A percentile compares a stretch with the other conserved stretches of the same genome.
Conservation (phyloP, 35 echinoderm and acorn worm genomes). For the Stichopus chloronotus region DNA sequence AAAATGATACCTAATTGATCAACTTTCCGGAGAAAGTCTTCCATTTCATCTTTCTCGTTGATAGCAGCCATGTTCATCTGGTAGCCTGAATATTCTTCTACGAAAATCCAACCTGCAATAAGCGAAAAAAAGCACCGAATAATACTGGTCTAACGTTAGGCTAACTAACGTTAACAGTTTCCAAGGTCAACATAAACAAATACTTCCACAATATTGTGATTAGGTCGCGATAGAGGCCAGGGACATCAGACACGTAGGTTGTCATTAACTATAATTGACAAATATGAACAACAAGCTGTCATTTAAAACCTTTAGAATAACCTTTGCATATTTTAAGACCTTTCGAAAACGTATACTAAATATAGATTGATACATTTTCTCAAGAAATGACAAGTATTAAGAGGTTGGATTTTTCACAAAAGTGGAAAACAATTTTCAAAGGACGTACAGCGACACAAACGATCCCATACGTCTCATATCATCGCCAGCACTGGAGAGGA, state of each 20-base stretch:
- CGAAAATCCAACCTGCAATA: no score
- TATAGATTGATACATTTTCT: no score
- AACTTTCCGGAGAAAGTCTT: background rate
- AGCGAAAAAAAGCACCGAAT: background rate
- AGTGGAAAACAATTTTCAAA: background rate
- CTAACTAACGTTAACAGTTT: background rate
- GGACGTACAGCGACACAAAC: background rate
- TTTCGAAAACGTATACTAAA: no score
- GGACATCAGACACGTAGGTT: no score
- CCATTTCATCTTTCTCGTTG: background rate
- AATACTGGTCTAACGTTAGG: background rate
- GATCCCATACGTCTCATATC: background rate
- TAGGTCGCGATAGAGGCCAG: no score
- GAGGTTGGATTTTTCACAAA: background rate
- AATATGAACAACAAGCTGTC: no score
- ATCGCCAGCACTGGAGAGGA: background rate
- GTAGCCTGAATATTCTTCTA: background rate
- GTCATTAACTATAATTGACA: no score
- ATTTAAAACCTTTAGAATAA: no score
- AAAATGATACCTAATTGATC: background rate
- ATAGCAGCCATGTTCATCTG: background rate
- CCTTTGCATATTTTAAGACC: no score
- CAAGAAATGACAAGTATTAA: no score
- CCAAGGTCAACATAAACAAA: background rate
- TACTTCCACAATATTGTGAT: background rate